These are phyloP conservation scores for Adela reaumurella DNA, from an alignment of 2,888 invertebrate genomes.

Conservation along the genomic window DNA sequence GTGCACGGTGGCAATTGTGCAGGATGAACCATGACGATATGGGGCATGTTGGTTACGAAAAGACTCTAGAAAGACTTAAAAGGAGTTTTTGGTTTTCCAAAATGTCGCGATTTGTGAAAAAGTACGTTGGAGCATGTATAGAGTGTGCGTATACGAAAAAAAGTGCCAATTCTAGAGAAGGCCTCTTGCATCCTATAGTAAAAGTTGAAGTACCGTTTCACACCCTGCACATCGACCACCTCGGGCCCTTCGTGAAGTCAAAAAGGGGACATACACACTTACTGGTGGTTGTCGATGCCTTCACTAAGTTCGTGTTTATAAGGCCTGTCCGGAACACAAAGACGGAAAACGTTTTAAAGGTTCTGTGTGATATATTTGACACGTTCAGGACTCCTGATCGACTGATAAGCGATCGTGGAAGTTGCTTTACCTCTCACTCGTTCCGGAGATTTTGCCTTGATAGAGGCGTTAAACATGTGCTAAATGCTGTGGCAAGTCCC, in stretches of 20 bases:
- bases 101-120: slow-evolving; percentile 5
- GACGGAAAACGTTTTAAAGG: slow-evolving; percentile 3
- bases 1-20: slow-evolving; percentile 18
- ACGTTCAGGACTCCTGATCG: slow-evolving; percentile 9
- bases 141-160: slow-evolving; percentile 6
- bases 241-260: slow-evolving; percentile 6
- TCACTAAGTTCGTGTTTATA: slow-evolving; percentile 4
- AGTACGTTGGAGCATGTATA: slow-evolving; percentile 2
- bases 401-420: slow-evolving; percentile 10
- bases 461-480: slow-evolving; percentile 8
- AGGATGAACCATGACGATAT: slow-evolving; percentile 23
- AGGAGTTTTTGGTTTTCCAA: slow-evolving; percentile 6
- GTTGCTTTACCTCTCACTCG: slow-evolving; percentile 9
- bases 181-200: slow-evolving; percentile 4
- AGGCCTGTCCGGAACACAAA: slow-evolving; percentile 8
- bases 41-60: slow-evolving; percentile 11
- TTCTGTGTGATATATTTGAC: slow-evolving; percentile 9
- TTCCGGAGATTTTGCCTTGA: slow-evolving; percentile 6
- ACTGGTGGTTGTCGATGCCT: slow-evolving; percentile 2
- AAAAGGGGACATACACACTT: slow-evolving; percentile 2
- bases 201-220: slow-evolving; percentile 6
- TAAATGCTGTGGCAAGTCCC: slow-evolving; percentile 9
- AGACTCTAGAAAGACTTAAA: slow-evolving; percentile 1
- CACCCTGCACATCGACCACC: slow-evolving; percentile 6
- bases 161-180: background rate